phyloP scores from a whole-genome alignment of 2,888 invertebrate species.

The Apotomis capreana region DNA sequence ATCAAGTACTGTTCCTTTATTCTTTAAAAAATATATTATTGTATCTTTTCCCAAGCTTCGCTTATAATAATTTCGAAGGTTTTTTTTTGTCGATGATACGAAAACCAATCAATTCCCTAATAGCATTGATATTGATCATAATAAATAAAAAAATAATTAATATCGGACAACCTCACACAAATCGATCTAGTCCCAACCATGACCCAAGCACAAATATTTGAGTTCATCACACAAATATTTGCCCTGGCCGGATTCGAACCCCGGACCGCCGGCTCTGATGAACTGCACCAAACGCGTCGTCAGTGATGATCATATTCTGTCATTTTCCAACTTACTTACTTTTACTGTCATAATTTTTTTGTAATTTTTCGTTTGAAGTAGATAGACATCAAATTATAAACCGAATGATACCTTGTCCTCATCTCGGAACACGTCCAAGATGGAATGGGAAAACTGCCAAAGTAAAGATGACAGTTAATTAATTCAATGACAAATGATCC shows the following conservation, averaged over 20 bases:
- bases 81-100: neutral
- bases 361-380: slow-evolving; percentile 23
- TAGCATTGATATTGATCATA: neutral
- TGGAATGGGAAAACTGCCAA: slow-evolving; percentile 37
- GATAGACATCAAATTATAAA: slow-evolving; percentile 25
- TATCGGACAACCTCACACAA: no score
- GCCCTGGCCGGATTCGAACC: no score
- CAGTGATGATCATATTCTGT: neutral
- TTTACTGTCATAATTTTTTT: neutral
- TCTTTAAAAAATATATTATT: slow-evolving; percentile 7
- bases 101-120: neutral
- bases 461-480: slow-evolving; percentile 39
- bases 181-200: no score
- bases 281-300: no score
- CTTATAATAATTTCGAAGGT: neutral
- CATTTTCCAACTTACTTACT: neutral
- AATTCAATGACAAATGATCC: slow-evolving; percentile 39
- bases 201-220: no score
- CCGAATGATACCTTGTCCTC: slow-evolving; percentile 15
- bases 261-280: no score
- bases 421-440: slow-evolving; percentile 27
- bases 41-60: neutral
- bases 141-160: no score
- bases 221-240: no score
- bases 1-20: slow-evolving; percentile 2